Base-by-base conservation (phyloP, 1,140 invertebrate species). In the Nasonia vitripennis region DNA sequence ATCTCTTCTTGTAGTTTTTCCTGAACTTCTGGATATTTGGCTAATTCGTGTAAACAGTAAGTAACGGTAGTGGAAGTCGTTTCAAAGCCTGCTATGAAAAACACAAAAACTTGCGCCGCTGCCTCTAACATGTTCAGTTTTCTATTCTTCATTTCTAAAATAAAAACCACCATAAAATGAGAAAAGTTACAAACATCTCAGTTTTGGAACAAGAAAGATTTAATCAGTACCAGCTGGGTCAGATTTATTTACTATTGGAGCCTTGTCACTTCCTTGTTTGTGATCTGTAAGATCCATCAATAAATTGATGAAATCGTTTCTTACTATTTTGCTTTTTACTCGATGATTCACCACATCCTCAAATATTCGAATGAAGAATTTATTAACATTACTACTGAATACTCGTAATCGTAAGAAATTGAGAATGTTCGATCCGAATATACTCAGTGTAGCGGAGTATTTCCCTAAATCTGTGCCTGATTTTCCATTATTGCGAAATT, bases 291-390 rank as follows among this genome's bases (percentile, higher is more conserved):
- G 41, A 20, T 90, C 77, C 48, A 92, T 89, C 70, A 92, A 78
- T 1, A 90, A 62, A 48, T 92, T 87, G 17, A 92, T 70, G 73
- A 93, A 91, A 87, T 93, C 92, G 1, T 92, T 90, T 62, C 91
- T 78, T 0, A 78, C 55, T 0, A 92, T 73, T 48, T 90, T 89
- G 78, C 90, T 90, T 71, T 87, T 79, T 41, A 90, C 70, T 23
- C 91, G 78, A 68, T 88, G 88, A 10, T 89, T 51, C 10, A 92
- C 83, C 0, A 89, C 88, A 9, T 89, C 83, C 70, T 85, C 70
- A 17, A 93, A 87, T 0, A 88, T 81, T 20, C 88, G 84, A 20
- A 90, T 86, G 77, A 93, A 91, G 81, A 91, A 91, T 37, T 89
- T 81, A 9, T 86, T 87, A 1, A 90, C 87, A 17, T 88, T 86